Percentiles rank a stretch among this genome's conserved stretches.
Conservation (phyloP, 2,888 invertebrate genomes). For the Steromphala cineraria region DNA sequence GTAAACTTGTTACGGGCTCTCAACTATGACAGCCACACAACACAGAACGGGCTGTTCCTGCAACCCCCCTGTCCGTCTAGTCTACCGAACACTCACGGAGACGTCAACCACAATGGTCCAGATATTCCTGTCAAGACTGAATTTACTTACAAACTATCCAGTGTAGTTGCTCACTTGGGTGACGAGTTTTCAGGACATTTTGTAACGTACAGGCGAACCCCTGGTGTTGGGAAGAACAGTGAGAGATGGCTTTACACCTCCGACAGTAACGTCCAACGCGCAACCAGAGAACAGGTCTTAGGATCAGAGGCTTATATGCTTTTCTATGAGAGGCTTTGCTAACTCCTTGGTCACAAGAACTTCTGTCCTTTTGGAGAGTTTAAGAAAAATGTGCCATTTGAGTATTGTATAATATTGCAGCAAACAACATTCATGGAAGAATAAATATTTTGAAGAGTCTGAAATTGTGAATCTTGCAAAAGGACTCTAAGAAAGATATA, state of each 20-base stretch:
- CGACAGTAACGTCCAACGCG: slow-evolving; percentile 88
- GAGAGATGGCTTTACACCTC: slow-evolving; percentile 90
- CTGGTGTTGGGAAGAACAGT: slow-evolving; percentile 64
- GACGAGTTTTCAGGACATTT: slow-evolving; percentile 94
- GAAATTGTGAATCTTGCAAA: too few relatives aligned
- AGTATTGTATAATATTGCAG: too few relatives aligned
- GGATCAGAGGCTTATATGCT: slow-evolving; percentile 92
- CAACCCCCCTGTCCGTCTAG: slow-evolving; percentile 34
- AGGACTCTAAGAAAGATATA: too few relatives aligned
- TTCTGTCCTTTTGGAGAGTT: too few relatives aligned
- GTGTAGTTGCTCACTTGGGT: slow-evolving; percentile 93
- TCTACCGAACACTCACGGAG: slow-evolving; percentile 36
- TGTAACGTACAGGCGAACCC: slow-evolving; percentile 88
- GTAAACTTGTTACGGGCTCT: slow-evolving; percentile 70
- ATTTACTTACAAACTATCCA: slow-evolving; percentile 85
- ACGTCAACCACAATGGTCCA: slow-evolving; percentile 47
- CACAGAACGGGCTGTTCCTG: slow-evolving; percentile 61
- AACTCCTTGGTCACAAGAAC: too few relatives aligned
- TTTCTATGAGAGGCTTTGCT: slow-evolving; percentile 84
- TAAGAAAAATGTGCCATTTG: too few relatives aligned
- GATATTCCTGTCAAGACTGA: slow-evolving; percentile 63
- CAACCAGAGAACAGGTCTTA: slow-evolving; percentile 87
- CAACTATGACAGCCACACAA: slow-evolving; percentile 67
- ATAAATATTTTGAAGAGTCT: too few relatives aligned
- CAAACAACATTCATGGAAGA: too few relatives aligned